Conservation (phyloP, 53 echinoderm and acorn worm species). For the Luidia sarsii region DNA sequence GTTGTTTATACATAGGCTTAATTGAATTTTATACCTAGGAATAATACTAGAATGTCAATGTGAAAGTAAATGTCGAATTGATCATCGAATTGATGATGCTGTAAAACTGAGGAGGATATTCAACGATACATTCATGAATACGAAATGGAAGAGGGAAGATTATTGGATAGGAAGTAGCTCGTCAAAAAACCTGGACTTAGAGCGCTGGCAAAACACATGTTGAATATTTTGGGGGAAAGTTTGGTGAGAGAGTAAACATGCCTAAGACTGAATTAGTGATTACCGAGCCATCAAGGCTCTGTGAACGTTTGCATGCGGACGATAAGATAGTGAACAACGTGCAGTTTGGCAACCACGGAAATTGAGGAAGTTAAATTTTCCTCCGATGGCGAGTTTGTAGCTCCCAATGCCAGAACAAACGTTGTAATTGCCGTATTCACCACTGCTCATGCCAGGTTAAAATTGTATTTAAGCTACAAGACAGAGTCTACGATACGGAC, state of each 20-base stretch:
- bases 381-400: background rate
- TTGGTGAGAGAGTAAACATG: slow-evolving; percentile 35
- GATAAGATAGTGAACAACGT: background rate
- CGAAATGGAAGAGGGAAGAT: slow-evolving; percentile 51
- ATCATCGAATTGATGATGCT: no score
- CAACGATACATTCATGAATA: slow-evolving; percentile 44
- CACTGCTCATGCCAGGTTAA: slow-evolving; percentile 35
- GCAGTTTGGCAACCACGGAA: background rate
- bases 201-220: slow-evolving; percentile 66
- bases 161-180: slow-evolving; percentile 50
- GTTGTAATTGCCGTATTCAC: slow-evolving; percentile 17
- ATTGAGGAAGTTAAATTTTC: background rate
- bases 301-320: slow-evolving; percentile 12
- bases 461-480: slow-evolving; percentile 20
- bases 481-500: slow-evolving; percentile 30
- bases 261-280: background rate
- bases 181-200: slow-evolving; percentile 64
- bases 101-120: slow-evolving; percentile 59
- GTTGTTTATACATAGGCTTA: no score
- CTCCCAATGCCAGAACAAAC: background rate
- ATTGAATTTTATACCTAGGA: no score
- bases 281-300: slow-evolving; percentile 1
- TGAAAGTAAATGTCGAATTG: no score
- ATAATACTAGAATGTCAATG: no score
- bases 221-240: slow-evolving; percentile 77